phyloP scores from a whole-genome alignment of 2,113 vertebrate species.

The Microcebus jonahi region DNA sequence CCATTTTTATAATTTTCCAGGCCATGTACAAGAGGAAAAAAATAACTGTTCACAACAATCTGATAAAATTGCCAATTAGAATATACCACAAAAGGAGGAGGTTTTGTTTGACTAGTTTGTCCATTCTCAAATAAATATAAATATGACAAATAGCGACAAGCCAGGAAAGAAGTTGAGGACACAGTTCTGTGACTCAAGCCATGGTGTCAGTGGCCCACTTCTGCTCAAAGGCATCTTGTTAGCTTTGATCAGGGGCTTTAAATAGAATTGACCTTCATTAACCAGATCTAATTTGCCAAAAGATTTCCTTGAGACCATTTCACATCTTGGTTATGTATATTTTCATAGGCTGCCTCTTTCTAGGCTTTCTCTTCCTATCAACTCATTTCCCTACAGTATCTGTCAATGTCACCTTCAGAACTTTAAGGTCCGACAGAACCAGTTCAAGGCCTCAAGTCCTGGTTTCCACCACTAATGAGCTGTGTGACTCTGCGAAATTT shows the following conservation, averaged over 20 bases:
- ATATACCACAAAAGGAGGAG: not conserved
- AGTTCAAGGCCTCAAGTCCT: not conserved
- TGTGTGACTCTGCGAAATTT: not conserved
- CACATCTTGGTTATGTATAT: not conserved
- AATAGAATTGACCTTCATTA: conserved; percentile 29
- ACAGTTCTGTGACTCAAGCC: not conserved
- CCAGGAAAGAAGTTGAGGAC: not conserved
- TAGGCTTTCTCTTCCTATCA: not conserved
- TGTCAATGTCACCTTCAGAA: not conserved
- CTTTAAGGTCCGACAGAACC: not conserved
- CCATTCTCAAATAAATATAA: not conserved
- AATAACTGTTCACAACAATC: not conserved
- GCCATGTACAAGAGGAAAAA: not conserved
- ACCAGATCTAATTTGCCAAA: not conserved
- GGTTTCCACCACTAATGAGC: not conserved
- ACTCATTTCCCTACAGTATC: not conserved
- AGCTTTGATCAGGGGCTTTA: not conserved
- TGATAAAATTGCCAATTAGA: not conserved
- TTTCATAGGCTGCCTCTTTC: not conserved
- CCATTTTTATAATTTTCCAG: conserved; percentile 7
- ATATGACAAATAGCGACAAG: not conserved
- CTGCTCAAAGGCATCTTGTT: not conserved
- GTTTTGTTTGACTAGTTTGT: not conserved
- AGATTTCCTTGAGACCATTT: conserved; percentile 10
- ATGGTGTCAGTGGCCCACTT: not conserved